Conservation (phyloP, 2,113 vertebrate genomes). For the Nyctereutes procyonoides region DNA sequence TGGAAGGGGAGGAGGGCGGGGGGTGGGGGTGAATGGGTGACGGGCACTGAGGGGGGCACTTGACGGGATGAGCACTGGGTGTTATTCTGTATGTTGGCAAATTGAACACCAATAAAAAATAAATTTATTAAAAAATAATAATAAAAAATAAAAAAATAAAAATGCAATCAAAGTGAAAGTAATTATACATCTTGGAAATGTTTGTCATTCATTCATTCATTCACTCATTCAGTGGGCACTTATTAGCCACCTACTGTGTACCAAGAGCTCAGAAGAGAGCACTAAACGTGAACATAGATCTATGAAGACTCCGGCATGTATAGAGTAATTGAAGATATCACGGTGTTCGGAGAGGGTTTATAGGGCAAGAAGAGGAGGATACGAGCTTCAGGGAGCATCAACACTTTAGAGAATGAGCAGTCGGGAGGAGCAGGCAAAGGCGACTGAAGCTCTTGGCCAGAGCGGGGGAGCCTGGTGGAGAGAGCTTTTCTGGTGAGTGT, state of each 20-base stretch:
- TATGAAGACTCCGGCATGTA: neutral
- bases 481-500: neutral
- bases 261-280: neutral
- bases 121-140: too few relatives aligned
- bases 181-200: neutral
- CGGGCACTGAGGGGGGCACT: too few relatives aligned
- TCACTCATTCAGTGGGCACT: neutral
- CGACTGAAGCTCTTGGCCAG: neutral
- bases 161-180: neutral
- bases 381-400: neutral
- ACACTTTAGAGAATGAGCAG: neutral
- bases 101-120: too few relatives aligned
- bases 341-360: neutral
- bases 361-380: neutral
- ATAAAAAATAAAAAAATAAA: too few relatives aligned
- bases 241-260: neutral
- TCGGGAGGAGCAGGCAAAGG: neutral
- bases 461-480: neutral
- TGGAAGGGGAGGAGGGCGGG: too few relatives aligned
- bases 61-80: too few relatives aligned
- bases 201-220: neutral
- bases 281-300: neutral
- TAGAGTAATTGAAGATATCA: neutral
- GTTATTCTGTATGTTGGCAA: too few relatives aligned
- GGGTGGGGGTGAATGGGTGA: too few relatives aligned